Conservation (phyloP, 2,888 invertebrate genomes). For the Orchestes rusci region DNA sequence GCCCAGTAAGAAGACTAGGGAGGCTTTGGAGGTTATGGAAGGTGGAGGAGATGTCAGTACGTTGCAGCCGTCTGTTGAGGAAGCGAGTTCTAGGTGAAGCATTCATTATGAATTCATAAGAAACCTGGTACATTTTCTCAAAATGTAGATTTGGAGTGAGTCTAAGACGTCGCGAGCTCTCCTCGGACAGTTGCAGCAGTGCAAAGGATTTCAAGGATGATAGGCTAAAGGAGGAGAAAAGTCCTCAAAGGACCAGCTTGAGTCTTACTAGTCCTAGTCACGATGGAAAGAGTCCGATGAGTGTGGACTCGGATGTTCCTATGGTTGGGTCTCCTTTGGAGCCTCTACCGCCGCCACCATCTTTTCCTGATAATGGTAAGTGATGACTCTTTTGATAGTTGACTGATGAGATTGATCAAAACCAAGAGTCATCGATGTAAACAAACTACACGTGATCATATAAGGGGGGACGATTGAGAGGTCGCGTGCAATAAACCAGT, state of each 20-base stretch:
- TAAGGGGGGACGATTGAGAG: too few relatives aligned
- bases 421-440: too few relatives aligned
- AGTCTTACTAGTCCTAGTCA: slow-evolving; percentile 41
- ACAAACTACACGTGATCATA: too few relatives aligned
- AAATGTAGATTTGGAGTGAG: slow-evolving; percentile 57
- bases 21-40: slow-evolving; percentile 30
- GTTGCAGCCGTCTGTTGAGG: slow-evolving; percentile 62
- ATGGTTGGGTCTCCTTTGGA: slow-evolving; percentile 47
- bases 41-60: slow-evolving; percentile 49
- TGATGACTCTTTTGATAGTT: too few relatives aligned
- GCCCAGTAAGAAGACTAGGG: slow-evolving; percentile 37
- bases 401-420: too few relatives aligned
- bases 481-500: too few relatives aligned
- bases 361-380: slow-evolving; percentile 38
- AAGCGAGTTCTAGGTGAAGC: slow-evolving; percentile 57
- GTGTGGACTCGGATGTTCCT: slow-evolving; percentile 44
- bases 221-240: slow-evolving; percentile 40
- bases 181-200: slow-evolving; percentile 52
- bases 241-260: slow-evolving; percentile 41
- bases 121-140: slow-evolving; percentile 1
- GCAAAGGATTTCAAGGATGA: slow-evolving; percentile 43
- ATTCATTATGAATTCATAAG: too few relatives aligned
- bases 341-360: slow-evolving; percentile 41
- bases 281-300: slow-evolving; percentile 41
- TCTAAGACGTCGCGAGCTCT: slow-evolving; percentile 58